These are phyloP conservation scores for Picathartes gymnocephalus DNA, from an alignment of 2,113 vertebrate genomes.

Conservation along the genomic window DNA sequence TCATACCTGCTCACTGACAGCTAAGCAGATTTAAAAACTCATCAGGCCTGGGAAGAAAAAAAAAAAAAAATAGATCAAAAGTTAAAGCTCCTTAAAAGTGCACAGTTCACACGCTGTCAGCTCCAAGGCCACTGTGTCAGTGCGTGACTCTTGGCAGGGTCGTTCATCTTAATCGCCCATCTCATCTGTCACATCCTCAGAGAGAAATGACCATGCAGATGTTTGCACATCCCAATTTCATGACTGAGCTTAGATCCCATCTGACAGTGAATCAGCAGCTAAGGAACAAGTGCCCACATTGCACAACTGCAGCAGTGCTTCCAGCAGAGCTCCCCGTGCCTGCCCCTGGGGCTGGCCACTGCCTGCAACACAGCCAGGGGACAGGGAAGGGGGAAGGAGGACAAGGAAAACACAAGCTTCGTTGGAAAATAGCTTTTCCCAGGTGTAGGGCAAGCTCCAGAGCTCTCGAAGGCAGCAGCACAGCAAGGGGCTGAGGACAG, in stretches of 20 bases:
- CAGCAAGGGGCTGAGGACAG: not conserved
- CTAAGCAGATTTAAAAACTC: not conserved
- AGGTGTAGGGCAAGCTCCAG: not conserved
- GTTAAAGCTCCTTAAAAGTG: constrained; percentile 4
- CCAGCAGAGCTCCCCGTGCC: not conserved
- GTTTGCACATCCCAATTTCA: not conserved
- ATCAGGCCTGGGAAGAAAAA: not conserved
- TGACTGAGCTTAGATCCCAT: not conserved
- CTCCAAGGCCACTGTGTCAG: not conserved
- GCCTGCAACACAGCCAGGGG: not conserved
- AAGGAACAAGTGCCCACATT: not conserved
- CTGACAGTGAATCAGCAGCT: not conserved
- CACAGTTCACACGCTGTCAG: not conserved
- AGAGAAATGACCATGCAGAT: not conserved
- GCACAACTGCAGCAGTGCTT: not conserved
- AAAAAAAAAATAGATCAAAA: not conserved
- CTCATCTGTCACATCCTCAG: not conserved
- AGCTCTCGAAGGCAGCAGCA: not conserved
- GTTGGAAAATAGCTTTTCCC: not conserved
- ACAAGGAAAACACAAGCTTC: not conserved
- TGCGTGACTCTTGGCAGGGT: not conserved
- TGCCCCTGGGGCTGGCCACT: not conserved
- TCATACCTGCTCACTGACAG: not conserved
- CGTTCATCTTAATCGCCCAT: not conserved
- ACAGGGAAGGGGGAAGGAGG: not conserved